Evolutionary conservation across 2,888 invertebrate genomes (phyloP), one percentile per base, ranked within the genome.

Genomic region (Cryptocheilus praepositus): DNA sequence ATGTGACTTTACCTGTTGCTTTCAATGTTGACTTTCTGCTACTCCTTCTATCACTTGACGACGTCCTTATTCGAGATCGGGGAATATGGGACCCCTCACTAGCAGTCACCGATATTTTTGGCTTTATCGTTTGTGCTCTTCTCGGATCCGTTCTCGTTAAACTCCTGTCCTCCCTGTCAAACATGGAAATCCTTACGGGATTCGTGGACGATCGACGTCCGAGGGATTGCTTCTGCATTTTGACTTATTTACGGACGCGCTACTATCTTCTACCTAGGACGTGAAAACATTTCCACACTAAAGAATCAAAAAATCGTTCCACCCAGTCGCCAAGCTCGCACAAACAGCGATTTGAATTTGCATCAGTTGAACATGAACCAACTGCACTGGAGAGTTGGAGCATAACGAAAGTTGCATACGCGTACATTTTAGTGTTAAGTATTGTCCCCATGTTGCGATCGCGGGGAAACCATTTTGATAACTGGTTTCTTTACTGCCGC

Each of bases 61-160:
- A 80, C 16, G 81, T 81, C 54, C 84, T 76, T 16, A 81, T 71
- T 58, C 81, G 73, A 7, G 82, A 78, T 49, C 81, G 81, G 13
- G 87, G 86, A 64, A 87, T 86, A 21, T 80, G 81, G 49, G 85
- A 81, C 56, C 43, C 73, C 7, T 82, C 84, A 8, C 11, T 57
- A 2, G 59, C 58, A 2, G 71, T 62, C 22, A 67, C 54, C 21
- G 67, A 60, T n/a, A 22, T 57, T 46, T 79, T 83, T 0, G 70
- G 25, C 57, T 82, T 84, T 8, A 49, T 2, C 5, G 55, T 62
- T 67, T 69, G 77, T 3, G 77, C 71, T 70, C 66, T 79, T 64
- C 74, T 77, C 0, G 70, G 56, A 45, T 86, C 85, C 7, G 45
- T 36, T 11, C 77, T 71, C 2, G 73, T 64, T 5, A 61, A 63